Base-by-base conservation (phyloP, 2,113 vertebrate species). In the Columbina picui region DNA sequence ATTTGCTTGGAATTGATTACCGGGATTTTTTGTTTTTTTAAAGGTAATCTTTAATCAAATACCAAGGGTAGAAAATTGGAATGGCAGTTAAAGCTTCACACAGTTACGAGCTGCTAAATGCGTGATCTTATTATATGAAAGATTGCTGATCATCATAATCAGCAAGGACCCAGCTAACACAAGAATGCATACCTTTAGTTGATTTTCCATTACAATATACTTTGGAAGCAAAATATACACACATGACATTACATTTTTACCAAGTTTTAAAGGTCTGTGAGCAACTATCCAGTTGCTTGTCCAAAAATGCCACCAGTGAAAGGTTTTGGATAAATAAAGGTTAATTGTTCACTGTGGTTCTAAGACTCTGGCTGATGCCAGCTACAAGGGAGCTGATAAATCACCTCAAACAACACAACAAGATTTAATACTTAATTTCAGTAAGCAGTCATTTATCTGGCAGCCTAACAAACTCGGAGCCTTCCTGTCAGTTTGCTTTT, bases 361-460 rank as follows among this genome's bases (percentile, higher is more conserved):
- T 30, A 59, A 78, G 91, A 20, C n/a, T 36, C 4, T 6, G 34
- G 38, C 64, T 77, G 41, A 27, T 68, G 49, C 32, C 57, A 76
- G 36, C 52, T 71, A 87, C 39, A 84, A 84, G 70, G 69, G 65
- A 93, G 73, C 69, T 49, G 49, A 94, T 91, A 91, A 88, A 75
- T 87, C 64, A 86, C 29, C 36, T 87, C 36, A 70, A 79, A 56
- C 49, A 87, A 43, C 60, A 50, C 43, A 75, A 36, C 34, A 45
- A 84, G 75, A 32, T 14, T 18, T 30, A 68, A 52, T 64, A 26
- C 41, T 59, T 71, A 25, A 49, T 77, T 84, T 64, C 64, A 77
- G 16, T 32, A 52, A 92, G 59, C 85, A 61, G 75, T 68, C 47
- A 61, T 78, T 94, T 89, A 80, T 59, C 71, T 93, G 93, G 78